Conservation (phyloP, 2,113 vertebrate species). For the Myodes glareolus region DNA sequence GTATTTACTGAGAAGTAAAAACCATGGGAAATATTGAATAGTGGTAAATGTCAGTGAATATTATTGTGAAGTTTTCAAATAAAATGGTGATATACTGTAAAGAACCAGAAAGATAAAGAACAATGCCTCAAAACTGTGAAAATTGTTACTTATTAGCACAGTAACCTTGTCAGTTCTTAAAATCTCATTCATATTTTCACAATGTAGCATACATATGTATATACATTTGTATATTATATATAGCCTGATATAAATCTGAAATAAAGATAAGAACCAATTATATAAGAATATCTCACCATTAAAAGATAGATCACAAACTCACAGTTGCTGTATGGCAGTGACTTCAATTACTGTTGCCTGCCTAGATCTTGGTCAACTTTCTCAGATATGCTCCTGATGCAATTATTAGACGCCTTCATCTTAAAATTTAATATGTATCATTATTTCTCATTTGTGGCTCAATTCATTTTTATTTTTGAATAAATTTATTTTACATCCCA, state of each 20-base stretch:
- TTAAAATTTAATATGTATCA: background rate
- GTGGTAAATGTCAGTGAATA: background rate
- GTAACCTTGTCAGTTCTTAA: background rate
- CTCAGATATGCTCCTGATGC: background rate
- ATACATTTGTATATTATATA: background rate
- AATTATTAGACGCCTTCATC: background rate
- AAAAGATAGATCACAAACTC: background rate
- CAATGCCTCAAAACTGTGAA: background rate
- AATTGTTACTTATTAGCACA: background rate
- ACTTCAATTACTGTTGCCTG: background rate
- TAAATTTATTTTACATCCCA: too few species aligned
- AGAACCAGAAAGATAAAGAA: background rate
- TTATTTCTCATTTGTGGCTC: background rate
- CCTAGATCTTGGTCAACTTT: background rate
- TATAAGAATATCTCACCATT: background rate
- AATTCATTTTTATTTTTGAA: too few species aligned
- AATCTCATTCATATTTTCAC: background rate
- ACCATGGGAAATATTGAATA: background rate
- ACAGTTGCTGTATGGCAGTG: background rate
- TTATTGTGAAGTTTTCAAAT: background rate
- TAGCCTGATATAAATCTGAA: background rate
- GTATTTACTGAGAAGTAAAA: background rate
- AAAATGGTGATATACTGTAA: background rate
- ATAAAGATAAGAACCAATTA: background rate
- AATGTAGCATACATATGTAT: background rate